A percentile compares a stretch with the other conserved stretches of the same genome.
phyloP scores from a whole-genome alignment of 2,797 vertebrate species.

The Fistularia tabacaria region DNA sequence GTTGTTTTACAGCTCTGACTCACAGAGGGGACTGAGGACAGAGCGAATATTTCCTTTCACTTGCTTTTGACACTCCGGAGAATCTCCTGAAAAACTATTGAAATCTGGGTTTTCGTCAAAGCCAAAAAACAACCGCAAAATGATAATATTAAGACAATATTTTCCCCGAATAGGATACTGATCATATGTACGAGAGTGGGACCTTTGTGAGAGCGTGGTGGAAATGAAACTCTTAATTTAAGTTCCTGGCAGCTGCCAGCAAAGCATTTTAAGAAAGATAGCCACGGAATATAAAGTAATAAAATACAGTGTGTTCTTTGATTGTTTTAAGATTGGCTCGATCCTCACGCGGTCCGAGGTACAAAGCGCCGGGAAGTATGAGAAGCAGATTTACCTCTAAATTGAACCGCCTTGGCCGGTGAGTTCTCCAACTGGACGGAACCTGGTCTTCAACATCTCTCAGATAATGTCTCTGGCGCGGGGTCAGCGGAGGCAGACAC shows the following conservation, averaged over 20 bases:
- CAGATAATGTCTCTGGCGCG: conserved; percentile 29
- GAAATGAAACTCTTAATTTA: conserved; percentile 38
- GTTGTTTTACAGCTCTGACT: too few relatives aligned
- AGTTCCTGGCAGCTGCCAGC: conserved; percentile 27
- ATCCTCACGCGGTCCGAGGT: conserved; percentile 3
- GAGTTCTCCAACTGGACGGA: too few relatives aligned
- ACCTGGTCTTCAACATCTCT: conserved; percentile 20
- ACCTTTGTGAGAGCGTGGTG: conserved; percentile 11
- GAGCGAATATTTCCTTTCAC: conserved; percentile 38
- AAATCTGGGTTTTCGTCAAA: too few relatives aligned
- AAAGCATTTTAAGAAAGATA: conserved; percentile 29
- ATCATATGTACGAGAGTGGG: too few relatives aligned
- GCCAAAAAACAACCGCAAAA: too few relatives aligned
- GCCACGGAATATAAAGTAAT: conserved; percentile 28
- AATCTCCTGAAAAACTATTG: conserved; percentile 4
- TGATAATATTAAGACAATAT: conserved; percentile 27
- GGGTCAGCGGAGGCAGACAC: conserved; percentile 27
- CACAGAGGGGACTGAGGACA: conserved; percentile 24
- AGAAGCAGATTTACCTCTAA: too few relatives aligned
- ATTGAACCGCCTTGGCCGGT: too few relatives aligned
- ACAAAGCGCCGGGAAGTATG: too few relatives aligned
- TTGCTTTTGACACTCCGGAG: conserved; percentile 39
- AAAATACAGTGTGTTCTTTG: conserved; percentile 37
- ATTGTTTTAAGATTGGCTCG: conserved; percentile 26
- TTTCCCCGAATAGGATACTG: conserved; percentile 12